phyloP scores from a whole-genome alignment of 2,113 vertebrate genomes.

The mouse (Mus musculus) region DNA sequence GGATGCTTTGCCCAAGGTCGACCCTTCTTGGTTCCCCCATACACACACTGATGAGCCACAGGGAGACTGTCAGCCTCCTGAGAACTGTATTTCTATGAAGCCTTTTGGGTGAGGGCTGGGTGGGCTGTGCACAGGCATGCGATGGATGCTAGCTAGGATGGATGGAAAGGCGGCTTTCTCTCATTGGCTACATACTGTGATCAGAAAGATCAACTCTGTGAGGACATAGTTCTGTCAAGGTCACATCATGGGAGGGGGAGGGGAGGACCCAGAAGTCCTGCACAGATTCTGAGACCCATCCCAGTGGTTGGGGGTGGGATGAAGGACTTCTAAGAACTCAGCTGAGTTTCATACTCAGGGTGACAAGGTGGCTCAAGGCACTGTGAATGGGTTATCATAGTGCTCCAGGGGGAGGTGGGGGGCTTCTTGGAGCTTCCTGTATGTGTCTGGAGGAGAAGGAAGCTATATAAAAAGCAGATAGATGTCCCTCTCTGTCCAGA shows the following conservation, averaged over 20 bases:
- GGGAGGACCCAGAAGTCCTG: background rate
- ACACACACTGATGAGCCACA: background rate
- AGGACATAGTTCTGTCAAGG: conserved; percentile 77
- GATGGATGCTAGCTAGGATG: too few relatives aligned
- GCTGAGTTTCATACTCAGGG: background rate
- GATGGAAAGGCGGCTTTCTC: background rate
- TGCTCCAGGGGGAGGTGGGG: too few relatives aligned
- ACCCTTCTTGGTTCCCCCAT: background rate
- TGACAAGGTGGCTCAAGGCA: background rate
- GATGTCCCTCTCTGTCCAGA: too few relatives aligned
- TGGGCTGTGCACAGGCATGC: background rate
- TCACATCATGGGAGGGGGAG: conserved; percentile 66
- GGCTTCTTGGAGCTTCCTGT: background rate
- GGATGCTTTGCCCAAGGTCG: conserved; percentile 36
- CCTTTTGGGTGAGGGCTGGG: background rate
- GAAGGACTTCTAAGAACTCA: background rate
- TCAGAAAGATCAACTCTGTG: background rate
- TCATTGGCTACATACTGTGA: background rate
- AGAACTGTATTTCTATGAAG: background rate
- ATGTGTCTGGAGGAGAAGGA: too few relatives aligned
- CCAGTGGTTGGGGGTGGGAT: background rate
- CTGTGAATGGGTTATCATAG: background rate
- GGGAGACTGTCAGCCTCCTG: background rate
- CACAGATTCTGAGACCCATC: background rate
- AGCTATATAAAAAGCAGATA: background rate